Evolutionary conservation across 2,113 vertebrate species (phyloP), one percentile per base, ranked within the genome.

Genomic region (Crotalus horridus): DNA sequence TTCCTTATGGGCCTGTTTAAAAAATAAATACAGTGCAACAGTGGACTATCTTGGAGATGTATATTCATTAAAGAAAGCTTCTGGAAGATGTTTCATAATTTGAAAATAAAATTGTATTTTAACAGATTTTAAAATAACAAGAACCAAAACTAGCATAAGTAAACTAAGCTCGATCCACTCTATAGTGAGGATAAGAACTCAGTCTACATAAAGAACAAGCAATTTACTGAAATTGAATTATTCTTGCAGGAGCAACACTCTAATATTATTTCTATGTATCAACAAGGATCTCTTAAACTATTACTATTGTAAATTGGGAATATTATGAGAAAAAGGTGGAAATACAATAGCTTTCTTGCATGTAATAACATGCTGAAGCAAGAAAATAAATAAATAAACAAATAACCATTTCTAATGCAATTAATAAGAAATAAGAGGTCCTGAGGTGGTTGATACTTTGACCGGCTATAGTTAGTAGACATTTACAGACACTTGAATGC

Each of bases 361-460:
- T 21, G 46, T 87, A 85, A 85, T 58, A 33, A 48, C 15, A 26
- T 54, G 46, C 11, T 64, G 26, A 88, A 69, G 29, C 6, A 26
- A 46, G 8, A 46, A 53, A 90, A 61, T 29, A 29, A 48, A 2
- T n/a, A 81, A 26, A 74, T 2, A 29, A 46, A 46, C 4, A n/a
- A 59, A 51, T 48, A 3, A 33, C 1, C 23, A 23, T 85, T 51
- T 33, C 59, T 85, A 93, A 74, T 61, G n/a, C 21, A 91, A 91
- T 93, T 85, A 74, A 59, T 20, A 4, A 48, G 33, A 89, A 93
- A 53, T 89, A 85, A 39, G 81, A 43, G 33, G 53, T 56, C n/a
- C 26, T 89, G 29, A 69, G 54, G 13, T 89, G 85, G 51, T 58
- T 81, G 88, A 89, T 93, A 89, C 85, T 93, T 89, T 91, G 46